phyloP scores from a whole-genome alignment of 2,113 vertebrate genomes.

The Atrichornis clamosus region DNA sequence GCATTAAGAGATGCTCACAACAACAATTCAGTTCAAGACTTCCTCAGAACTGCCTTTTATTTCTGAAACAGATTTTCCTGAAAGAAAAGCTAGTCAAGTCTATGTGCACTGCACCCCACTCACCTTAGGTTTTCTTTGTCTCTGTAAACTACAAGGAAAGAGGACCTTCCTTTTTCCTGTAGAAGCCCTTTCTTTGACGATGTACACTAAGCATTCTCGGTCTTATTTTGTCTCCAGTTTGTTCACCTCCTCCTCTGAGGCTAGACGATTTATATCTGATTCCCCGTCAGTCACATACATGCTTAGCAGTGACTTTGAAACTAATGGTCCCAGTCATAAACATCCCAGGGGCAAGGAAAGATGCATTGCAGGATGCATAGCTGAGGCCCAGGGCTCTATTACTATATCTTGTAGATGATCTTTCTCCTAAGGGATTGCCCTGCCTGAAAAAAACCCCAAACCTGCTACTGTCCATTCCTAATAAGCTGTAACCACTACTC shows the following conservation, averaged over 20 bases:
- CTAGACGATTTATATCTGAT: not conserved
- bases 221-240: not conserved
- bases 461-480: not conserved
- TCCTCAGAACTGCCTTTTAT: not conserved
- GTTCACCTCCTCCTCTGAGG: not conserved
- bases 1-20: not conserved
- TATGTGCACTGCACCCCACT: not conserved
- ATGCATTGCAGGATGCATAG: not conserved
- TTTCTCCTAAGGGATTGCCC: not conserved
- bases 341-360: not conserved
- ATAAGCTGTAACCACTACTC: not conserved
- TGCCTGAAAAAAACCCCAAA: not conserved
- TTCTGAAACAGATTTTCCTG: not conserved
- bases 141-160: not conserved
- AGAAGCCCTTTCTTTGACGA: not conserved
- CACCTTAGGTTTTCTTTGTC: not conserved
- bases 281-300: not conserved
- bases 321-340: not conserved
- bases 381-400: not conserved
- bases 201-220: not conserved
- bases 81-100: not conserved
- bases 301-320: not conserved
- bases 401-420: not conserved
- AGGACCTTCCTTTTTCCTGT: not conserved
- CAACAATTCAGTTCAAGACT: not conserved